phyloP scores from a whole-genome alignment of 2,113 vertebrate species.

The Rattus norvegicus region GRCr8 NC_086037.1:2057501-2058000 shows the following conservation, averaged over 20 bases:
- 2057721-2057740: neutral
- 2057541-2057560: constrained; percentile 32
- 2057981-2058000: neutral
- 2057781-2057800: neutral
- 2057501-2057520: constrained; percentile 35
- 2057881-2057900: neutral
- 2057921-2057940: neutral
- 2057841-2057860: neutral
- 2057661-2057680: constrained; percentile 35
- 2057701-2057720: neutral
- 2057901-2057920: neutral
- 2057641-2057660: constrained; percentile 14
- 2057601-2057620: constrained; percentile 43
- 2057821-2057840: neutral
- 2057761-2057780: neutral
- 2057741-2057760: constrained; percentile 10
- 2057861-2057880: neutral
- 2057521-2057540: constrained; percentile 14
- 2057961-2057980: neutral
- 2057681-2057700: constrained; percentile 24
- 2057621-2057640: constrained; percentile 23
- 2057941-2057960: neutral
- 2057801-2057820: neutral
- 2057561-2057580: constrained; percentile 30
- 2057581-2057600: constrained; percentile 26